phyloP scores from a whole-genome alignment of 1,140 invertebrate genomes.

The Amyelois transitella region DNA sequence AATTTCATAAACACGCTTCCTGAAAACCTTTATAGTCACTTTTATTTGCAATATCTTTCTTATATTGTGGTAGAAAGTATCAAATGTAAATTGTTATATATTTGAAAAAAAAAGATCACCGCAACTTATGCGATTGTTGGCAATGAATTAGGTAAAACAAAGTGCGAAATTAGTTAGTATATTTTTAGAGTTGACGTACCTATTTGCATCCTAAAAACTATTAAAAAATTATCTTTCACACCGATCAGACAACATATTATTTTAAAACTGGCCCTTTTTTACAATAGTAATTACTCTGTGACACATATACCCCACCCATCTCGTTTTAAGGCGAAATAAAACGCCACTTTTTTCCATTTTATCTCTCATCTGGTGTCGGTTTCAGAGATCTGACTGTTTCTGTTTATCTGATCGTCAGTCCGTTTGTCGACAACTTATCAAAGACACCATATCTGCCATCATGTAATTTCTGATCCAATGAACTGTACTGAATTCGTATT shows the following conservation, averaged over 20 bases:
- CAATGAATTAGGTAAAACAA: too few relatives aligned
- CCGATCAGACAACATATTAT: not conserved
- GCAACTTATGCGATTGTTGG: too few relatives aligned
- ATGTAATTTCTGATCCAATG: slow-evolving; percentile 32
- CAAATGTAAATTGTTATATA: too few relatives aligned
- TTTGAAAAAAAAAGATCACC: too few relatives aligned
- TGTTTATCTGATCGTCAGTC: slow-evolving; percentile 37
- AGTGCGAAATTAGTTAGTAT: too few relatives aligned
- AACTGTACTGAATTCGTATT: slow-evolving; percentile 19
- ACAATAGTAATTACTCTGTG: not conserved
- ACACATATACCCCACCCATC: not conserved
- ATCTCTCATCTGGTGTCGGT: slow-evolving; percentile 50
- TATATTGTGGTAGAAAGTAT: too few relatives aligned
- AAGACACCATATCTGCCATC: slow-evolving; percentile 32
- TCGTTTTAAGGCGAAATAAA: slow-evolving; percentile 2
- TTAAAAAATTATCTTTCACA: not conserved
- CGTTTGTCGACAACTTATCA: slow-evolving; percentile 39
- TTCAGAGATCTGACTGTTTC: slow-evolving; percentile 25
- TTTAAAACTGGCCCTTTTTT: not conserved
- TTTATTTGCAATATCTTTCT: too few relatives aligned
- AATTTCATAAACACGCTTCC: too few relatives aligned
- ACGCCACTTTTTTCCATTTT: slow-evolving; percentile 26
- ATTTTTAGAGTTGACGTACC: too few relatives aligned
- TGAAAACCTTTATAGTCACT: too few relatives aligned
- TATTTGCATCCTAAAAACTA: too few relatives aligned